phyloP scores from a whole-genome alignment of 37 sponge, comb jelly and placozoan species.

The Ianthella basta region DNA sequence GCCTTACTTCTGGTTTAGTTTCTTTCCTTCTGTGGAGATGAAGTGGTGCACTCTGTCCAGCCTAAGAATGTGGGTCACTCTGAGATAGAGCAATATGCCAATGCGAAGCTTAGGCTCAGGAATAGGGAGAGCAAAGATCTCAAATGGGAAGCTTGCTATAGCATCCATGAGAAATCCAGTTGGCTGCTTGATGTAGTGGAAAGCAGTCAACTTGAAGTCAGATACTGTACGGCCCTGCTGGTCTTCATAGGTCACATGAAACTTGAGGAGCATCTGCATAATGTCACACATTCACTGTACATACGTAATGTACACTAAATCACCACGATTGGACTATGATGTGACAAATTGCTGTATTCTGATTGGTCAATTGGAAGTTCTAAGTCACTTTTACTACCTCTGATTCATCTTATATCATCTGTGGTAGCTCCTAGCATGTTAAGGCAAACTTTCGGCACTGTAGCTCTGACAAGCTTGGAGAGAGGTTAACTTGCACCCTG shows the following conservation, averaged over 20 bases:
- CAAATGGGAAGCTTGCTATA: slow-evolving; percentile 54
- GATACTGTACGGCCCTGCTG: slow-evolving; percentile 25
- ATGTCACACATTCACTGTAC: no score
- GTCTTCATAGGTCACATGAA: slow-evolving; percentile 69
- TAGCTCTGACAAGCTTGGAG: no score
- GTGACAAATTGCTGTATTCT: neutral
- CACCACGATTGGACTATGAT: no score
- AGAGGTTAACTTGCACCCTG: no score
- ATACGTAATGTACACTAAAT: no score
- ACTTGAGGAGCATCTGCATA: slow-evolving; percentile 66
- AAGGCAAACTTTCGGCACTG: no score
- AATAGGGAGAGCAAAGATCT: slow-evolving; percentile 54
- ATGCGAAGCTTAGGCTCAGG: slow-evolving; percentile 29
- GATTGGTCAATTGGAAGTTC: neutral
- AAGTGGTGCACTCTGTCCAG: slow-evolving; percentile 51
- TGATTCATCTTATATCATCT: neutral
- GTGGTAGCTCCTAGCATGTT: no score
- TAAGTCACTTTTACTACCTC: neutral
- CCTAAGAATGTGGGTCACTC: slow-evolving; percentile 53
- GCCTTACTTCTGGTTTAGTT: slow-evolving; percentile 65
- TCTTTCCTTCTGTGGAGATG: slow-evolving; percentile 60
- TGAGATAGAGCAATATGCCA: slow-evolving; percentile 53
- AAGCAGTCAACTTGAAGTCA: slow-evolving; percentile 52
- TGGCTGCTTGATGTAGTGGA: slow-evolving; percentile 63
- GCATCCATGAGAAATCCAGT: slow-evolving; percentile 60